Evolutionary conservation across 2,797 vertebrate genomes (phyloP).

Genomic region (Ceryle rudis): DNA sequence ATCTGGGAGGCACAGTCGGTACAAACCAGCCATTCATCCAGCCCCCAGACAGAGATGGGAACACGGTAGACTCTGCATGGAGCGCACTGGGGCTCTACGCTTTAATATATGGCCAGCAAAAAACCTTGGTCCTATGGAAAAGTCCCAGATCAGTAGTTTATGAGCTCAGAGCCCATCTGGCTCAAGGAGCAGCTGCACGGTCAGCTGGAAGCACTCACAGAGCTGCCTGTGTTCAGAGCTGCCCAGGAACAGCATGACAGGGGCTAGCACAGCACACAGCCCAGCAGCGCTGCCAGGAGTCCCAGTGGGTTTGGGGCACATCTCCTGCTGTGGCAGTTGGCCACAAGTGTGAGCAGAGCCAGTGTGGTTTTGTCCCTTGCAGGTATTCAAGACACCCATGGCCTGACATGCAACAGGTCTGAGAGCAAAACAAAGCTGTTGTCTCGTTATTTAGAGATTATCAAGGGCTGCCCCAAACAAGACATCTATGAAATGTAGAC

Average conservation of each 20-base stretch:
- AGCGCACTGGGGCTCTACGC: background rate
- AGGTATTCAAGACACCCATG: accelerated
- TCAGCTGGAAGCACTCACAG: background rate
- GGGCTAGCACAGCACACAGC: background rate
- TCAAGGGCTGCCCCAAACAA: background rate
- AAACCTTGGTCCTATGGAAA: background rate
- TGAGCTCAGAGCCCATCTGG: background rate
- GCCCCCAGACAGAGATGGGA: background rate
- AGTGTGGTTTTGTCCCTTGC: background rate
- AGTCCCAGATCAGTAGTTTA: background rate
- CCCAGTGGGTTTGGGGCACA: accelerated
- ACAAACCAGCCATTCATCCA: background rate
- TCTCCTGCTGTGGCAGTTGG: accelerated
- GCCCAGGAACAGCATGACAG: accelerated
- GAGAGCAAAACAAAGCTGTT: background rate
- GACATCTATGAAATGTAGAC: accelerated
- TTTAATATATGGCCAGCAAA: background rate
- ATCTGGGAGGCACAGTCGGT: background rate
- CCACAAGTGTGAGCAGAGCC: background rate
- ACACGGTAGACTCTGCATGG: accelerated
- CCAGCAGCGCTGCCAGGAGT: background rate
- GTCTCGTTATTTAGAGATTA: background rate
- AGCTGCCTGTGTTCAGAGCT: background rate
- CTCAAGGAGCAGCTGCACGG: background rate
- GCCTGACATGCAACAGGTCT: background rate